Evolutionary conservation across 2,888 invertebrate species (phyloP), one percentile per base, ranked within the genome.

Genomic region (Euproctis similis): DNA sequence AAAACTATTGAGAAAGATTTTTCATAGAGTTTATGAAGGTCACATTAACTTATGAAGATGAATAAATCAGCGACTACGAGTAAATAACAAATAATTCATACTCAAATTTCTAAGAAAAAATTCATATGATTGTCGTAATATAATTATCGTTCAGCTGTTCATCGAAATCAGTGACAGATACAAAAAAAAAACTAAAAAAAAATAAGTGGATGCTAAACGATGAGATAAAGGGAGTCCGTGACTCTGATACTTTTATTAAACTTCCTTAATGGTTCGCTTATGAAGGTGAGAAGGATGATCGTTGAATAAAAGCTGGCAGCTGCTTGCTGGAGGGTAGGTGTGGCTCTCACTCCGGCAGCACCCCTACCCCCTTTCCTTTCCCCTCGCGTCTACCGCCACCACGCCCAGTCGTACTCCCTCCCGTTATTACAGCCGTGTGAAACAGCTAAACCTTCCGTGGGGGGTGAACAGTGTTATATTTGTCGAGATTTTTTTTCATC

Each of bases 371-470:
- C 40, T 35, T 42, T 35, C 46, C 31, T 37, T 36, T 24, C 29
- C 30, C 36, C 28, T 37, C 46, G 47, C 48, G 51, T 6, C 34
- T 31, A 21, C 34, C 36, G 40, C 54, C 48, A 72, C 68, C 78
- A 74, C 73, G 76, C 80, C 71, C 77, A 74, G 56, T 53, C 59
- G 55, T 59, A 53, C 64, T 55, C 58, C 55, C 59, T 54, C 57
- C 56, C 51, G 47, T 63, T 66, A 67, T 59, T 64, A 64, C 56
- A 60, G 54, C 66, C 80, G 80, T 81, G 81, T 75, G 81, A 80
- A 80, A 67, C 65, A 58, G 56, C 49, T 58, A 53, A 51, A 41
- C 34, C 39, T 48, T 52, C n/a, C n/a, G n/a, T 53, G 61, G 72
- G 67, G 80, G 80, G 77, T 63, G 65, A 61, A 57, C 69, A 74